Evolutionary conservation across 1,140 invertebrate genomes (phyloP).

Genomic region (Drosophila persimilis): DNA sequence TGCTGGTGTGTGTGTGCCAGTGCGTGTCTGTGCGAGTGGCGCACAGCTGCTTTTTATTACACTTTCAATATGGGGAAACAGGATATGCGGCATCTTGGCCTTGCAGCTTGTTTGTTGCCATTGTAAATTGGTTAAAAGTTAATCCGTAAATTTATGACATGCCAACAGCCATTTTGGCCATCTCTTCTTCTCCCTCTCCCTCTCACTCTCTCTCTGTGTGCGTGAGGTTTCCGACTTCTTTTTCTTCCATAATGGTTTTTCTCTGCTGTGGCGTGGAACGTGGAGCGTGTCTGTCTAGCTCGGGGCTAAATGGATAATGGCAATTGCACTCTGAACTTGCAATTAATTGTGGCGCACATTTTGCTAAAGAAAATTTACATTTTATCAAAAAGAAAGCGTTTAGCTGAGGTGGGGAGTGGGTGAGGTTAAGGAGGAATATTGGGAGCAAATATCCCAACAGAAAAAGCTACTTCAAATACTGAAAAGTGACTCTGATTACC

Average conservation of each 20-base stretch:
- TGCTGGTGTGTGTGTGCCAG: conserved; percentile 16
- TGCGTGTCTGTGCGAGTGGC: conserved; percentile 22
- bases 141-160: conserved; percentile 80
- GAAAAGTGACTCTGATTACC: too few species aligned
- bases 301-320: conserved; percentile 67
- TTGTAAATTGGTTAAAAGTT: conserved; percentile 81
- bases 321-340: conserved; percentile 73
- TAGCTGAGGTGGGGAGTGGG: not conserved
- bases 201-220: conserved; percentile 33
- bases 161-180: conserved; percentile 71
- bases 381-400: conserved; percentile 20
- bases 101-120: conserved; percentile 60
- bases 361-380: not conserved
- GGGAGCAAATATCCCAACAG: not conserved
- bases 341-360: conserved; percentile 58
- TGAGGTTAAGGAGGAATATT: not conserved
- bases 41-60: conserved; percentile 79
- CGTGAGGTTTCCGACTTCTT: conserved; percentile 22
- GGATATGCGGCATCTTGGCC: conserved; percentile 52
- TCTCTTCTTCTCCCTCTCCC: conserved; percentile 7
- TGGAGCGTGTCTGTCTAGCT: conserved; percentile 60
- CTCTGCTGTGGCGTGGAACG: conserved; percentile 25
- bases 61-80: conserved; percentile 72
- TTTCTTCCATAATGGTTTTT: conserved; percentile 13
- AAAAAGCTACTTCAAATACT: too few species aligned